Evolutionary conservation across 2,888 invertebrate species (phyloP).

Genomic region (Salpingus planirostris): DNA sequence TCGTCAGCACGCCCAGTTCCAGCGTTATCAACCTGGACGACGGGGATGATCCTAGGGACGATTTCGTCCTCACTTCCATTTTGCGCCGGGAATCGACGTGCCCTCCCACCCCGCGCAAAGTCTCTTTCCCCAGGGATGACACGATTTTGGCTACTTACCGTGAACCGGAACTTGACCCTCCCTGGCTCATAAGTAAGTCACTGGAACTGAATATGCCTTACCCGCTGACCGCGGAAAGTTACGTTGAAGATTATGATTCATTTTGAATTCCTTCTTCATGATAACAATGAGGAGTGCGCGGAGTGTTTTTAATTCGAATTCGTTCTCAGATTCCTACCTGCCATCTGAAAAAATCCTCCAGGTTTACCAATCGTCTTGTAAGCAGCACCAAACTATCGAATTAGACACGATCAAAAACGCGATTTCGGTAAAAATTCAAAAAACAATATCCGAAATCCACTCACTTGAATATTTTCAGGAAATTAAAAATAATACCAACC

Average conservation of each 20-base stretch:
- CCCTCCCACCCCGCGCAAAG: constrained; percentile 14
- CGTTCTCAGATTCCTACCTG: constrained; percentile 20
- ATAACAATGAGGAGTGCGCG: too few species aligned
- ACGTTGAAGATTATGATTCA: too few species aligned
- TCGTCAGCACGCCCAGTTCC: not conserved
- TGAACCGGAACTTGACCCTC: constrained; percentile 22
- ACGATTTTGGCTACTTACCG: constrained; percentile 22
- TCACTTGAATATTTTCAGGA: constrained; percentile 27
- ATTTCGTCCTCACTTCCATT: constrained; percentile 19
- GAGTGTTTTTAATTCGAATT: too few species aligned
- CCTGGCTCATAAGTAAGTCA: constrained; percentile 26
- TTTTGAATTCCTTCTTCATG: too few species aligned
- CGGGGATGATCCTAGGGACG: constrained; percentile 7
- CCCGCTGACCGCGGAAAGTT: too few species aligned
- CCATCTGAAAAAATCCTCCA: constrained; percentile 24
- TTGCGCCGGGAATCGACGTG: constrained; percentile 21
- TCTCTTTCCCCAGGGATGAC: constrained; percentile 26
- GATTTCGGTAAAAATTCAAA: constrained; percentile 21
- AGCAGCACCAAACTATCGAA: constrained; percentile 30
- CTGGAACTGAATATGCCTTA: too few species aligned
- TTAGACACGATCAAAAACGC: constrained; percentile 27
- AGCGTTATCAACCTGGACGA: constrained; percentile 1
- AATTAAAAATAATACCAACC: constrained; percentile 33
- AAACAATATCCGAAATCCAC: too few species aligned
- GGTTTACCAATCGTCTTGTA: constrained; percentile 28